Evolutionary conservation across 1,140 invertebrate genomes (phyloP).

Genomic region (Doryteuthis pealeii): DNA sequence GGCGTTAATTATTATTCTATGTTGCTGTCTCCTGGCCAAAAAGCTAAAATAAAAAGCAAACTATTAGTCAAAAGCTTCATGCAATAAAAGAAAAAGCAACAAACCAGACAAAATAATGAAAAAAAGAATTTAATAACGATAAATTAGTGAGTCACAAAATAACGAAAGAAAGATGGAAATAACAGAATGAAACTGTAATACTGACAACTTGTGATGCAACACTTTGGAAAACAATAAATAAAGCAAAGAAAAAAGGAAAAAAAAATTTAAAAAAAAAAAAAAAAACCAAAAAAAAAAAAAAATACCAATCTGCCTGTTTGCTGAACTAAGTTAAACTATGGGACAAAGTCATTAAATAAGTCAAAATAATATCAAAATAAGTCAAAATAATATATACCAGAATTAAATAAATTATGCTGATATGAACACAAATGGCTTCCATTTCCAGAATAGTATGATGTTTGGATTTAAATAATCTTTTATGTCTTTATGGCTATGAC

Average conservation of each 20-base stretch:
- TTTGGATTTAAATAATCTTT: conserved; percentile 13
- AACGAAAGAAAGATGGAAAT: conserved; percentile 6
- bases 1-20: no score
- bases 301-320: conserved; percentile 1
- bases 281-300: no score
- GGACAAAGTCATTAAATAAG: conserved; percentile 14
- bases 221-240: conserved; percentile 1
- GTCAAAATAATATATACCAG: conserved; percentile 17
- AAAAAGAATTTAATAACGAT: conserved; percentile 17
- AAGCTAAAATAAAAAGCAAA: conserved; percentile 7
- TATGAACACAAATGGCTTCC: conserved; percentile 16
- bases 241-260: background rate
- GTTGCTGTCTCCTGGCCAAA: no score
- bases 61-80: conserved; percentile 6
- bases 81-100: conserved; percentile 15
- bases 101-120: conserved; percentile 13
- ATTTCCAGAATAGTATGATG: background rate
- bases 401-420: conserved; percentile 16
- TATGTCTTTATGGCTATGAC: conserved; percentile 8
- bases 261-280: background rate
- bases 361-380: no score
- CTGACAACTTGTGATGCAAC: conserved; percentile 9
- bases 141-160: conserved; percentile 14
- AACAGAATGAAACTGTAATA: conserved; percentile 11
- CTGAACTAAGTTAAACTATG: background rate